Base-by-base conservation (phyloP, 2,113 vertebrate genomes). In the Sorex araneus region DNA sequence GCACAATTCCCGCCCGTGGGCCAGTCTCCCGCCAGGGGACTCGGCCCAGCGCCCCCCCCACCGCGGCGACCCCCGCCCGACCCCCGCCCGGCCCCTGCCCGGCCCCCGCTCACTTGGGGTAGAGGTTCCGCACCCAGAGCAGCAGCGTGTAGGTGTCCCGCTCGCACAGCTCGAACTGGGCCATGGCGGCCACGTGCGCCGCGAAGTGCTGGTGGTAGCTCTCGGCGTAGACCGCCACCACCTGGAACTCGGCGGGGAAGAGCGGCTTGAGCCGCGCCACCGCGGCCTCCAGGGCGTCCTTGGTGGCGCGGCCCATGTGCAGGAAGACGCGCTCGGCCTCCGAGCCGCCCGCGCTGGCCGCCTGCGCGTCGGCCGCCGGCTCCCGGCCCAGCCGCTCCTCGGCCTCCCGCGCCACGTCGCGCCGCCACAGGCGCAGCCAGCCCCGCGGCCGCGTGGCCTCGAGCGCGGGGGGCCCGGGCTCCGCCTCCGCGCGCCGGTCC, bases 161-260 rank as follows among this genome's bases (percentile, higher is more conserved):
- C 1, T 94, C 50, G 16, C 97, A 97, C 77, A 98, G 95, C 45
- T 94, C 97, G 45, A 97, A 97, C 40, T 97, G 95, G 3, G 97
- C 89, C 25, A 97, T 73, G 80, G 96, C 64, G 8, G 77, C 87
- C 2, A 98, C 78, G 27, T 97, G 98, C 0, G 90, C 94, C 0
- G 98, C 98, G 95, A 99, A 98, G 7, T 87, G 94, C 50, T 94
- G 78, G 71, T 99, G 99, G 97, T 99, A 99, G 74, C 98, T 91
- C 57, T 96, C 80, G 6, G 98, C 98, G 10, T 99, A 99, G 63
- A 96, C 69, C 40, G 97, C 95, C 94, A 99, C 98, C 10, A 99
- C 97, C 36, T 97, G 94, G 88, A 99, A 97, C 15, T 98, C 97
- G 0, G 97, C 80, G 7, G 98, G 98, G 95, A 99, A 99, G 93